phyloP scores from a whole-genome alignment of 1,140 invertebrate species.

The Heliconius hewitsoni region DNA sequence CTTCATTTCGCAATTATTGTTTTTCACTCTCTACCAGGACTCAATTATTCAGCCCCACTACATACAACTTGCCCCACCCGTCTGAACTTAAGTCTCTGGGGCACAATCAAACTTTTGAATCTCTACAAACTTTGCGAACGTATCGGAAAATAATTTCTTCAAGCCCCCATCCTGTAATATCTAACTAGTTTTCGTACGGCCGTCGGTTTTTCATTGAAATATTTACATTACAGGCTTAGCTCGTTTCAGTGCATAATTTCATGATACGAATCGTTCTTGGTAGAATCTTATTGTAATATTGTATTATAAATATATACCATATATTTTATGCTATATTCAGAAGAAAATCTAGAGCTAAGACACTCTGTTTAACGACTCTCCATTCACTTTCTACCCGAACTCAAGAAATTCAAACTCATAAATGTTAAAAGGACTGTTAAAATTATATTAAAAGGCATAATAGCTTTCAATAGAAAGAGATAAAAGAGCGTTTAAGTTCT shows the following conservation, averaged over 20 bases:
- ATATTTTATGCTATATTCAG: no score
- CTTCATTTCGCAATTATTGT: conserved; percentile 5
- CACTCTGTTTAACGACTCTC: no score
- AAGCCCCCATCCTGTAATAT: conserved; percentile 22
- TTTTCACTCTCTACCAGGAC: conserved; percentile 13
- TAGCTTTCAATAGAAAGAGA: no score
- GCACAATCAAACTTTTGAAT: conserved; percentile 44
- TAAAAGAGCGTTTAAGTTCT: no score
- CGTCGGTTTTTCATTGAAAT: neutral
- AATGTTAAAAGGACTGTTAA: no score
- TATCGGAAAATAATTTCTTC: conserved; percentile 39
- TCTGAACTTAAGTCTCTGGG: conserved; percentile 26
- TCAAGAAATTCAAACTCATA: no score
- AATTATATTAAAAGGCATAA: no score
- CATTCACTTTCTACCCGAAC: no score
- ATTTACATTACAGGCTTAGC: neutral
- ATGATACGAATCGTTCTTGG: neutral
- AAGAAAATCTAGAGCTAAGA: no score
- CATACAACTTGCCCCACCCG: neutral
- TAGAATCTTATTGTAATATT: no score
- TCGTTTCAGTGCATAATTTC: neutral
- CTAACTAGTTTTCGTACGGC: conserved; percentile 15
- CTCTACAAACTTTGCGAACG: conserved; percentile 29
- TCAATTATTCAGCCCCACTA: conserved; percentile 25
- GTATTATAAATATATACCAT: no score